Conservation (phyloP, 2,113 vertebrate species). For the Syrrhaptes paradoxus region DNA sequence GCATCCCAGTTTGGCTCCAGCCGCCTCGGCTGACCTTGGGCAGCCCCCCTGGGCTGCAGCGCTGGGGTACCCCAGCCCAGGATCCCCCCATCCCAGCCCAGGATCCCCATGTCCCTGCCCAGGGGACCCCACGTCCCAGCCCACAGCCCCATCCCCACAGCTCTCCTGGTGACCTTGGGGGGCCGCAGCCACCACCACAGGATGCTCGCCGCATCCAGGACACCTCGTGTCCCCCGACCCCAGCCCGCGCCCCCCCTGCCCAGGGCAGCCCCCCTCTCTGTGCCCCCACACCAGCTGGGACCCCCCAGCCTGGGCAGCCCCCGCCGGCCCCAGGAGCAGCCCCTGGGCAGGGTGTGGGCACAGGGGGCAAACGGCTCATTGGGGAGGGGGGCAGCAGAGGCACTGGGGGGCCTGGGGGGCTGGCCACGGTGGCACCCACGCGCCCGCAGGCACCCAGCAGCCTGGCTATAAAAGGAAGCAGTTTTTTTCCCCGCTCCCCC, state of each 20-base stretch:
- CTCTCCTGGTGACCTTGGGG: neutral
- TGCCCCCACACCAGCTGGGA: accelerated
- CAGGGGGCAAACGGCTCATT: accelerated
- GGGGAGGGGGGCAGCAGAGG: neutral
- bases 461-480: slow-evolving; percentile 72
- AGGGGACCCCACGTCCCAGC: no score
- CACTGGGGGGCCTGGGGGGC: neutral
- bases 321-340: neutral
- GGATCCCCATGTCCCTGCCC: no score
- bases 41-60: neutral
- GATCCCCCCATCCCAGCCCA: no score
- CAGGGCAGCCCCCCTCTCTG: neutral
- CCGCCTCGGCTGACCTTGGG: neutral
- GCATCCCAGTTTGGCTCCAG: neutral
- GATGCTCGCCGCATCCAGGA: accelerated
- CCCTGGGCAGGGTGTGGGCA: neutral
- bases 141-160: neutral
- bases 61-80: accelerated
- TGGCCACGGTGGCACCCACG: neutral
- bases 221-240: accelerated
- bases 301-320: neutral
- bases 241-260: neutral
- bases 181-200: neutral
- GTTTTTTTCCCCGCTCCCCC: neutral
- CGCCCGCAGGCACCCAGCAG: neutral